These are phyloP conservation scores for Calyptomena viridis DNA, from an alignment of 2,113 vertebrate genomes.

Conservation along the genomic window DNA sequence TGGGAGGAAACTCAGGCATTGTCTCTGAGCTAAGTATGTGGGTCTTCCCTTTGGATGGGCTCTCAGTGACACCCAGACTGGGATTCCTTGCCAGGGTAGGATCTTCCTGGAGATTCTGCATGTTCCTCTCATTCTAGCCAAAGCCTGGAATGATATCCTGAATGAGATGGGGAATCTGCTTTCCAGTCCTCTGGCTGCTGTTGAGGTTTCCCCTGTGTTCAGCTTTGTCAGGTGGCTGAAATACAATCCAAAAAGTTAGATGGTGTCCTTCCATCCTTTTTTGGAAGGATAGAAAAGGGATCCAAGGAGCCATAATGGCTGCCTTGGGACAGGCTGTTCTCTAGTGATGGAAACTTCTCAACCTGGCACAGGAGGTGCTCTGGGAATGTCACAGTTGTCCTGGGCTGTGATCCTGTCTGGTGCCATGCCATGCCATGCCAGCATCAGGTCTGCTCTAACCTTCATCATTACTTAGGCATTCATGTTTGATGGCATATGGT, in stretches of 20 bases:
- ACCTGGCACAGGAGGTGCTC: not conserved
- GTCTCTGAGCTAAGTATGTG: not conserved
- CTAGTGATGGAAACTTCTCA: not conserved
- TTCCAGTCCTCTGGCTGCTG: slow-evolving; percentile 6
- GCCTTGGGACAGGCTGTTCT: not conserved
- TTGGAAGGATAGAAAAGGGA: not conserved
- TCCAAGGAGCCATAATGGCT: not conserved
- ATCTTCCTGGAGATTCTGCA: not conserved
- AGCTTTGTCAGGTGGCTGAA: slow-evolving; percentile 8
- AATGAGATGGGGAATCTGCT: not conserved
- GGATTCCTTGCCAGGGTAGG: not conserved
- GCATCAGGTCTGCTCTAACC: not conserved
- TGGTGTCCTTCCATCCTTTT: not conserved
- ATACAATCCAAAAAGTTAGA: not conserved
- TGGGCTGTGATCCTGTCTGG: not conserved
- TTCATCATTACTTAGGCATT: not conserved
- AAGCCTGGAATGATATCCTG: not conserved
- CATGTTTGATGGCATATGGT: not conserved
- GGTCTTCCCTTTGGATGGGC: slow-evolving; percentile 2
- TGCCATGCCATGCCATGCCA: not conserved
- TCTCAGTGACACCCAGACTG: not conserved
- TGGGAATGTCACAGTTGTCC: rapidly evolving
- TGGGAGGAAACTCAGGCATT: not conserved
- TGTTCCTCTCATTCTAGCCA: not conserved
- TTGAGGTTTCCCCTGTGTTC: not conserved